phyloP scores from a whole-genome alignment of 2,888 invertebrate species.

The Melikaiella ostensackeni region DNA sequence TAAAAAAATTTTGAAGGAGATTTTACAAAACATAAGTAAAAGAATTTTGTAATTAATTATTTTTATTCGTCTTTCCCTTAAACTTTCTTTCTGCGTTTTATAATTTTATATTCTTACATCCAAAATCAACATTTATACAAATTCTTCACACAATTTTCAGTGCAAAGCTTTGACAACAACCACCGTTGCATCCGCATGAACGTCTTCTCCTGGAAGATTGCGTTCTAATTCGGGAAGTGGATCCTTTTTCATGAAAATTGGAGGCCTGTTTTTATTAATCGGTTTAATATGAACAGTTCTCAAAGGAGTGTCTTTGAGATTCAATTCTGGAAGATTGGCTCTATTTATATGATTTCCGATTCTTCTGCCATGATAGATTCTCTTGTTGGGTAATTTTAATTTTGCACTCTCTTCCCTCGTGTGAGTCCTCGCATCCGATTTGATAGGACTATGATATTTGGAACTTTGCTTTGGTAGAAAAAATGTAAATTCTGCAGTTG shows the following conservation, averaged over 20 bases:
- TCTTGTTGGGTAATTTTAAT: constrained; percentile 38
- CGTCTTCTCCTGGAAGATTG: constrained; percentile 53
- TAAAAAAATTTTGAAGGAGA: background rate
- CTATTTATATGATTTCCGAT: constrained; percentile 51
- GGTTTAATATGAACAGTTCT: constrained; percentile 65
- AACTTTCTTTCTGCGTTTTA: background rate
- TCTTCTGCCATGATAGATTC: constrained; percentile 43
- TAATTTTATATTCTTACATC: background rate
- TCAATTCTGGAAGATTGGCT: constrained; percentile 38
- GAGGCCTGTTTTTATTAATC: constrained; percentile 58
- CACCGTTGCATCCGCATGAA: constrained; percentile 59
- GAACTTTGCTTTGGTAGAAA: constrained; percentile 29
- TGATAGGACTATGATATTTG: constrained; percentile 34
- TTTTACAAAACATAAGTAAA: background rate
- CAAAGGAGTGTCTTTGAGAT: constrained; percentile 63
- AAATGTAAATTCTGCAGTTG: constrained; percentile 34
- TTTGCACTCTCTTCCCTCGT: constrained; percentile 22
- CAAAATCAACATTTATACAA: constrained; percentile 4
- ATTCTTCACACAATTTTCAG: constrained; percentile 29
- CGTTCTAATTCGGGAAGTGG: constrained; percentile 63
- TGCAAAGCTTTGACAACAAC: constrained; percentile 62
- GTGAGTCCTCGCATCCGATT: background rate
- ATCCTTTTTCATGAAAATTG: constrained; percentile 63
- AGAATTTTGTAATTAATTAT: background rate
- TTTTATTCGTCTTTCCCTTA: background rate